These are phyloP conservation scores for Leptopilina clavipes DNA, from an alignment of 1,140 invertebrate species.

Conservation along the genomic window DNA sequence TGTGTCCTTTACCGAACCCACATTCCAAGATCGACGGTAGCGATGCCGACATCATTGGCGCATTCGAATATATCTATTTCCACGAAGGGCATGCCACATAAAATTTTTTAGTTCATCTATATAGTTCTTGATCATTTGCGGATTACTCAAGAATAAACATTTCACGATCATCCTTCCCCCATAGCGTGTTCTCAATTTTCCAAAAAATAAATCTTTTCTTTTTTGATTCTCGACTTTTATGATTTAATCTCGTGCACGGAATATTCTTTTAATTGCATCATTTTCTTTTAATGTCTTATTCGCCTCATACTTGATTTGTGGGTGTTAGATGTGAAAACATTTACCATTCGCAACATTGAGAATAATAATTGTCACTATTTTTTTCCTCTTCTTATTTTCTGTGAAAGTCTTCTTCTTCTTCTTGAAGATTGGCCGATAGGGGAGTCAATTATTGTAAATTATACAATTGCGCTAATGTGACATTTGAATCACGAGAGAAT, in stretches of 20 bases:
- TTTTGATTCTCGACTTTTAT: neutral
- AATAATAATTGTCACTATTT: conserved; percentile 5
- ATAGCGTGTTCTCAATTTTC: neutral
- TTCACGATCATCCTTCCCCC: conserved; percentile 35
- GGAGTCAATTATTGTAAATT: conserved; percentile 7
- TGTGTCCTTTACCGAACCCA: conserved; percentile 65
- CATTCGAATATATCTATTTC: conserved; percentile 42
- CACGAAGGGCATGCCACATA: conserved; percentile 49
- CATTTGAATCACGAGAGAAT: too few species aligned
- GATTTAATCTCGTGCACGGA: neutral
- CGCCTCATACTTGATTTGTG: neutral
- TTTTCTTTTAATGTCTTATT: conserved; percentile 8
- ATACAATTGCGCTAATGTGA: neutral
- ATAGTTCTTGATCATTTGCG: neutral
- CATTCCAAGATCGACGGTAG: conserved; percentile 63
- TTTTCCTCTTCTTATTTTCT: neutral
- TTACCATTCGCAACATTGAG: neutral
- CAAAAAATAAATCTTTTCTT: neutral
- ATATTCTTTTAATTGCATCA: conserved; percentile 3
- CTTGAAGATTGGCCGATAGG: neutral
- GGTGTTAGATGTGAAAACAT: conserved; percentile 3
- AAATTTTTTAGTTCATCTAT: conserved; percentile 28
- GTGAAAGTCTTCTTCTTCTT: neutral
- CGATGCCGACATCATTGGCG: conserved; percentile 35
- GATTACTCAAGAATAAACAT: conserved; percentile 37